Evolutionary conservation across 2,113 vertebrate genomes (phyloP).

Genomic region (Craseonycteris thonglongyai): DNA sequence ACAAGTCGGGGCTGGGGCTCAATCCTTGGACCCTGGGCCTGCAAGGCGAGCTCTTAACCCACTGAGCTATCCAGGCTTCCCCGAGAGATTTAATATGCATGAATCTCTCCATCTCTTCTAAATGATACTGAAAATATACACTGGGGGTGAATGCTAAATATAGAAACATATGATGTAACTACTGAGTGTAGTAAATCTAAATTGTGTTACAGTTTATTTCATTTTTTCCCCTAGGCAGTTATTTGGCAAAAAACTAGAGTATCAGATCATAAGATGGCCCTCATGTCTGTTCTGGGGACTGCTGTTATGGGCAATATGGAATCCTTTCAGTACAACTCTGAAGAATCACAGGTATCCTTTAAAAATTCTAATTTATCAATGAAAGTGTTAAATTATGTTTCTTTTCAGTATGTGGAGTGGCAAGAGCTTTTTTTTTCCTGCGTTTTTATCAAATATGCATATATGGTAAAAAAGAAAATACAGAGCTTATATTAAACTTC

Average conservation of each 20-base stretch:
- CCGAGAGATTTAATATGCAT: too few species aligned
- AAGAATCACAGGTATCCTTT: conserved; percentile 87
- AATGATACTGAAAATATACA: background rate
- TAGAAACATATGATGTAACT: background rate
- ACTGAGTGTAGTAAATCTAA: conserved; percentile 74
- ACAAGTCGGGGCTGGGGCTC: too few species aligned
- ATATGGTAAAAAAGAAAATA: background rate
- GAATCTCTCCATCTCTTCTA: background rate
- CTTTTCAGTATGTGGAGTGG: background rate
- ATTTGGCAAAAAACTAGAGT: conserved; percentile 94
- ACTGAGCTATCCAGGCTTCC: too few species aligned
- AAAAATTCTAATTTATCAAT: background rate
- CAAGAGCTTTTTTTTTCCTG: background rate
- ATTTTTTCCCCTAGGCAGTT: conserved; percentile 87
- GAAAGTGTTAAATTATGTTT: background rate
- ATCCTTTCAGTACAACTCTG: conserved; percentile 84
- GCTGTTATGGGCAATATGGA: conserved; percentile 86
- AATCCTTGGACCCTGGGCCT: too few species aligned
- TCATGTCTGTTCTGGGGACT: conserved; percentile 90
- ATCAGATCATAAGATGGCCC: conserved; percentile 90
- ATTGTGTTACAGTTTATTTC: conserved; percentile 77
- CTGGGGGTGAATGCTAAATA: background rate
- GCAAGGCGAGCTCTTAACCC: too few species aligned
- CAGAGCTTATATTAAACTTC: background rate
- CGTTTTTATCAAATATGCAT: background rate